A percentile compares a stretch with the other conserved stretches of the same genome.
Evolutionary conservation across 2,888 invertebrate species (phyloP).

Genomic region (Stenchaetothrips biformis): DNA sequence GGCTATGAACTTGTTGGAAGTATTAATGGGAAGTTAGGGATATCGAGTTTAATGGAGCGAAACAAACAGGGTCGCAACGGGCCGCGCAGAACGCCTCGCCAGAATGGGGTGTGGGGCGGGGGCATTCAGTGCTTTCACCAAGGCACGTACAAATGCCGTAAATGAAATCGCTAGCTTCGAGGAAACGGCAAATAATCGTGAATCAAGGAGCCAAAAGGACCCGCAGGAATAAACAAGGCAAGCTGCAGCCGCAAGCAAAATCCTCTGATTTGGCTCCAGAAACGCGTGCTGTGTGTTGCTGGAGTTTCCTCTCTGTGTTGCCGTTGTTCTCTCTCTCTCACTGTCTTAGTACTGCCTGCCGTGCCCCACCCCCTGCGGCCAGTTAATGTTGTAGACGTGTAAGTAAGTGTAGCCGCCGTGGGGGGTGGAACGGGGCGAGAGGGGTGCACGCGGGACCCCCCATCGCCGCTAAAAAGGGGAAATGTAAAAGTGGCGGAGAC

Average conservation of each 20-base stretch:
- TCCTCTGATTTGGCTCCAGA: too few species aligned
- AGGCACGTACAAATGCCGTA: too few species aligned
- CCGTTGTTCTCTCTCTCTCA: too few species aligned
- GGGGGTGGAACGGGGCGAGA: background rate
- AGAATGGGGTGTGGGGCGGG: background rate
- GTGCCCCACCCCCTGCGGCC: background rate
- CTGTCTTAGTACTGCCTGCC: background rate
- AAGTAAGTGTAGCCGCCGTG: background rate
- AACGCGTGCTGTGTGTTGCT: too few species aligned
- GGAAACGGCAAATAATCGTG: too few species aligned
- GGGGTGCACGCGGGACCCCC: background rate
- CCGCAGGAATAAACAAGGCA: too few species aligned
- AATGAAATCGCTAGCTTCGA: too few species aligned
- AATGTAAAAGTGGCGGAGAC: background rate
- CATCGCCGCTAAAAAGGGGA: background rate
- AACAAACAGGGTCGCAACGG: background rate
- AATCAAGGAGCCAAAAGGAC: too few species aligned
- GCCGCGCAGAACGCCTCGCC: background rate
- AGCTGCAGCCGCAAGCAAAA: too few species aligned
- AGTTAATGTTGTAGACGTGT: conserved; percentile 12
- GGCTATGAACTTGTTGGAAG: conserved; percentile 22
- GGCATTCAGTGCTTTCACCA: background rate
- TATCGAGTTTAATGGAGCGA: conserved; percentile 19
- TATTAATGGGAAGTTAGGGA: conserved; percentile 23
- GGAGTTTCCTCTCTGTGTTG: too few species aligned